Percentiles rank a stretch among this genome's conserved stretches.
phyloP scores from a whole-genome alignment of 35 echinoderm and acorn worm species.

The Lytechinus variegatus region DNA sequence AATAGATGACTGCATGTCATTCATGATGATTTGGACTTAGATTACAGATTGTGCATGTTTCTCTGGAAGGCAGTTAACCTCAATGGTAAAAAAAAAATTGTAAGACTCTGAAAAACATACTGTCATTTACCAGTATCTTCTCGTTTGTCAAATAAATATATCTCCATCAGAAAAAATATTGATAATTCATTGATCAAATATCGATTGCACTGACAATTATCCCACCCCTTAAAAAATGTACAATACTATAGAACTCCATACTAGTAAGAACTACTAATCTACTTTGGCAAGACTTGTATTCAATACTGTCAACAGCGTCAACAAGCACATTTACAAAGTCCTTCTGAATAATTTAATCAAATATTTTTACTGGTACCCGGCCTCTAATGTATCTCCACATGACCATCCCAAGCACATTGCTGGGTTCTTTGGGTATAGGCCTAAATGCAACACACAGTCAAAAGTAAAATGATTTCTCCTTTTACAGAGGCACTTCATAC shows the following conservation, averaged over 20 bases:
- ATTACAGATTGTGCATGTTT: no score
- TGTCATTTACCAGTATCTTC: no score
- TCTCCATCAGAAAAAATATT: neutral
- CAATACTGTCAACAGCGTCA: neutral
- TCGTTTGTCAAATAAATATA: neutral
- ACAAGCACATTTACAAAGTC: conserved; percentile 18
- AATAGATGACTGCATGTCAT: no score
- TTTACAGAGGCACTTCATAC: no score
- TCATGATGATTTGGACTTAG: no score
- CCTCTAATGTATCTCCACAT: neutral
- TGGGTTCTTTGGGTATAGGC: neutral
- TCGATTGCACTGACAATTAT: neutral
- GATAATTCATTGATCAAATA: neutral
- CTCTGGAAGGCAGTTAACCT: no score
- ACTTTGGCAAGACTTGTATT: neutral
- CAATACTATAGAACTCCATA: neutral
- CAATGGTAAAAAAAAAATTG: no score
- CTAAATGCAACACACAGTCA: no score
- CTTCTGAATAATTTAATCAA: neutral
- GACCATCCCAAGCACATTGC: neutral
- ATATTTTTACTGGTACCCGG: neutral
- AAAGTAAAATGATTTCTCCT: no score
- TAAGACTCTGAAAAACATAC: no score
- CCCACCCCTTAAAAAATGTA: neutral
- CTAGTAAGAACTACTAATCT: neutral